Evolutionary conservation across 2,113 vertebrate species (phyloP), one percentile per base, ranked within the genome.

Genomic region (Parus major): DNA sequence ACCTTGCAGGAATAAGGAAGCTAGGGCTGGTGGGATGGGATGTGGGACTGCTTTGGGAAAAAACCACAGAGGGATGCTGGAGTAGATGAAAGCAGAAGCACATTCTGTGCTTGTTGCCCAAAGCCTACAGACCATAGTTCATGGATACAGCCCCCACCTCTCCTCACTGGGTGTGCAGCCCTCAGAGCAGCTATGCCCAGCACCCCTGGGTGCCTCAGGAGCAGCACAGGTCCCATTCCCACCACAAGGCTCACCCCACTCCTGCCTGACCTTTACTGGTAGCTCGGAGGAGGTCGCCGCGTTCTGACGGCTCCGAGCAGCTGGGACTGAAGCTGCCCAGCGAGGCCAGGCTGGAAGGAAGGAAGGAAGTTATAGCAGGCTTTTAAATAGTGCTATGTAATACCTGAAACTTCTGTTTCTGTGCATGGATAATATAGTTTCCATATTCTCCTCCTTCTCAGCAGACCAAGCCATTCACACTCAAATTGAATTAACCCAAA

Each of bases 281-380:
- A 11, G 83, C 86, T 71, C 4, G 2, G 60, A 84, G 92, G 69
- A 92, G 82, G 76, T 75, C 6, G 0, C 88, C 0, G 0, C 0
- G 4, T 87, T 86, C 86, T 71, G 95, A 95, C 0, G 0, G 89
- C 95, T 96, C 88, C 0, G 2, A 86, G 92, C 91, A 93, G 96
- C 95, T 95, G 94, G 64, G 88, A 63, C 33, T 3, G 6, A 52
- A 61, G 55, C 82, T 13, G 44, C 93, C 52, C 85, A 24, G 91
- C n/a, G 1, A 96, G 84, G 87, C 92, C 70, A 65, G 78, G 93
- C 82, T 90, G 90, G 93, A 95, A 95, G 92, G 96, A 94, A 96
- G 92, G 94, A 95, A 96, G 95, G 90, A 96, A 96, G 90, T 92
- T 91, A 95, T 94, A 95, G 92, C 69, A 64, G 73, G 77, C 84